Evolutionary conservation across 2,113 vertebrate genomes (phyloP).

Genomic region (Colius striatus): DNA sequence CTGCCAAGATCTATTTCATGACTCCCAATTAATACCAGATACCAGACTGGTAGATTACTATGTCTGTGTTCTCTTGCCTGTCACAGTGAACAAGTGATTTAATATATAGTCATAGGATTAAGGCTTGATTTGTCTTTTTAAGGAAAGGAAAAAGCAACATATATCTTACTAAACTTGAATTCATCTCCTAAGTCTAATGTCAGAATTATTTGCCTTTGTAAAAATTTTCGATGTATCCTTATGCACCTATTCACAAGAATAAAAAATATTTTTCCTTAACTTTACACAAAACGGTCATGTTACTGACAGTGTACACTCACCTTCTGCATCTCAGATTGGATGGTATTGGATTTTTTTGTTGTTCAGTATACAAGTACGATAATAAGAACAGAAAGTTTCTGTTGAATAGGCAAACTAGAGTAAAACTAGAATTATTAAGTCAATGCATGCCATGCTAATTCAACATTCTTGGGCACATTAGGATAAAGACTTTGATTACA

Average conservation of each 20-base stretch:
- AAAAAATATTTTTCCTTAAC: not conserved
- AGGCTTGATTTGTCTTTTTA: not conserved
- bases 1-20: conserved; percentile 69
- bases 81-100: conserved; percentile 50
- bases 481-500: not conserved
- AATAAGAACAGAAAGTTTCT: not conserved
- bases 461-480: not conserved
- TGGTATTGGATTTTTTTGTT: not conserved
- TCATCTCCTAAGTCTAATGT: not conserved
- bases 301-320: not conserved
- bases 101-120: conserved; percentile 17
- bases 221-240: not conserved
- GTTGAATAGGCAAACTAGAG: not conserved
- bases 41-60: conserved; percentile 67
- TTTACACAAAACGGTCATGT: not conserved
- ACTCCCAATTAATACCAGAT: conserved; percentile 43
- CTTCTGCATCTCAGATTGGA: not conserved
- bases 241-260: not conserved
- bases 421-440: not conserved
- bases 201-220: not conserved
- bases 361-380: not conserved
- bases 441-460: not conserved
- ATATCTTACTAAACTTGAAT: not conserved
- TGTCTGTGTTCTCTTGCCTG: conserved; percentile 68
- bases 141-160: not conserved